Evolutionary conservation across 2,113 vertebrate genomes (phyloP).

Genomic region (Nansenia antarctica): DNA sequence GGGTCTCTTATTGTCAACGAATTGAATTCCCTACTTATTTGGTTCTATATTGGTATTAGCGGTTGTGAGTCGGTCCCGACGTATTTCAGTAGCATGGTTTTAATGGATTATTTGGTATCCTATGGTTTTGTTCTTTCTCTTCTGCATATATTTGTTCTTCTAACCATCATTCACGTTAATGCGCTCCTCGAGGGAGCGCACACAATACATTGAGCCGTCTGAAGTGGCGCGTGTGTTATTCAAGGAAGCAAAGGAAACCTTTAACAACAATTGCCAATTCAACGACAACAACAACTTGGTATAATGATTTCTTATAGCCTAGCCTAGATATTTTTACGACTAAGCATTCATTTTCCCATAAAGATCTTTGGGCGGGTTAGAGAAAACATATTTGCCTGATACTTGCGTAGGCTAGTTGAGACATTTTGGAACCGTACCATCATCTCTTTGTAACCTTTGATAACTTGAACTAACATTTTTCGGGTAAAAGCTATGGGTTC

Average conservation of each 20-base stretch:
- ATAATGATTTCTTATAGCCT: neutral
- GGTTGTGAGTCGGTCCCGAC: neutral
- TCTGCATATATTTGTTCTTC: constrained; percentile 52
- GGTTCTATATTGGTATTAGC: neutral
- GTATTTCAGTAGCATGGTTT: neutral
- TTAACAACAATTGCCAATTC: neutral
- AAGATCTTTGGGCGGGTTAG: neutral
- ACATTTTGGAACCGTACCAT: neutral
- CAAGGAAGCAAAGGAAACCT: neutral
- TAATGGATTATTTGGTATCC: neutral
- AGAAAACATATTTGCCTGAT: neutral
- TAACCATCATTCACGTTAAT: constrained; percentile 38
- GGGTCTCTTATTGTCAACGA: constrained; percentile 37
- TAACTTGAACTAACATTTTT: neutral
- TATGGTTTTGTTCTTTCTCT: constrained; percentile 23
- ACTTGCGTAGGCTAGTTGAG: neutral
- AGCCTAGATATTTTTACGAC: neutral
- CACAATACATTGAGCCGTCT: constrained; percentile 12
- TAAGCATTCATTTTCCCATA: neutral
- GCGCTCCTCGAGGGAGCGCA: constrained; percentile 16
- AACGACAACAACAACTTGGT: neutral
- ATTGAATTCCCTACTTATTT: neutral
- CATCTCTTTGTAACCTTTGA: neutral
- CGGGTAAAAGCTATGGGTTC: neutral
- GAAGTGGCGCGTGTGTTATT: constrained; percentile 1